Conservation (phyloP, 2,113 vertebrate species). For the Ursus arctos region DNA sequence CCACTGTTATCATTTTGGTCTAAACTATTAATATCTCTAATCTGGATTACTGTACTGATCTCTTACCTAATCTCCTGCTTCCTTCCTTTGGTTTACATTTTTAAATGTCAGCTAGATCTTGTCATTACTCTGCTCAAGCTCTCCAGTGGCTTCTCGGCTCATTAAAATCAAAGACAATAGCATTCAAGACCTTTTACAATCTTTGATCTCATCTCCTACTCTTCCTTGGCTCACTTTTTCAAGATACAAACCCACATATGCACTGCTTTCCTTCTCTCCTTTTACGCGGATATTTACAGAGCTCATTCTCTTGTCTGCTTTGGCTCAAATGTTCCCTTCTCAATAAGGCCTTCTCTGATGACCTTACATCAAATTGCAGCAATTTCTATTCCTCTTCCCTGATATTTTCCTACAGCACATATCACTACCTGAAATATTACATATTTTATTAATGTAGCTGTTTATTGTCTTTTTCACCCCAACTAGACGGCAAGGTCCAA, state of each 20-base stretch:
- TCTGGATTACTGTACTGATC: not conserved
- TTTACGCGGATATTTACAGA: not conserved
- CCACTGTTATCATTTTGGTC: not conserved
- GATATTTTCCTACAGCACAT: not conserved
- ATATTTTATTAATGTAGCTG: not conserved
- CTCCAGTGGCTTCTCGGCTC: not conserved
- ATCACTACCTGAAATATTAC: not conserved
- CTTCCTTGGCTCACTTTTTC: not conserved
- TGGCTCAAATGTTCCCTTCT: not conserved
- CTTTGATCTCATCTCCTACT: not conserved
- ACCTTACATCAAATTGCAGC: not conserved
- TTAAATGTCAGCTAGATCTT: not conserved
- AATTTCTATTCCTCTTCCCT: not conserved
- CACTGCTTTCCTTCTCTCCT: not conserved
- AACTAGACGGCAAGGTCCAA: not conserved
- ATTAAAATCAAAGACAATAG: constrained; percentile 31
- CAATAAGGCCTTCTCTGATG: not conserved
- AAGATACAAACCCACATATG: not conserved
- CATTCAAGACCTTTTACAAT: not conserved
- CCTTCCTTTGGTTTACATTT: not conserved
- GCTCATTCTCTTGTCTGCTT: not conserved
- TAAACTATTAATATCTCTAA: constrained; percentile 1
- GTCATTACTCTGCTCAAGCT: not conserved
- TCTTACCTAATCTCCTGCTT: not conserved
- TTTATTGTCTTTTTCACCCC: not conserved